Evolutionary conservation across 2,888 invertebrate genomes (phyloP), one percentile per base, ranked within the genome.

Genomic region (Allophyes oxyacanthae): DNA sequence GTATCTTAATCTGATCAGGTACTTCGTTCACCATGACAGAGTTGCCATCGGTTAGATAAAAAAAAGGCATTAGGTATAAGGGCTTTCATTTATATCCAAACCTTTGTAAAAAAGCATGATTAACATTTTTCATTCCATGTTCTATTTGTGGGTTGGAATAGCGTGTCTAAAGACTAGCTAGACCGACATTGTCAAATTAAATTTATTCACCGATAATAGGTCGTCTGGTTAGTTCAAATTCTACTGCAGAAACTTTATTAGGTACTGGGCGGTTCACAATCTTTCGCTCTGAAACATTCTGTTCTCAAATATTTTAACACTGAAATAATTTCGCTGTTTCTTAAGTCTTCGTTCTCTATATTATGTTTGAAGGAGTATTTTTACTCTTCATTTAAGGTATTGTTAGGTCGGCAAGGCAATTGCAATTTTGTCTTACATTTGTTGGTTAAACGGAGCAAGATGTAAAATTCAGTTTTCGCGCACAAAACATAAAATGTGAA

Each of bases 121-220:
- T 43, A 10, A 6, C 10, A 13, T 15, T 43, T 33, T 34, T 20
- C 10, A 37, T 37, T 9, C 6, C 3, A 43, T 48, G 26, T 40
- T 6, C 6, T 49, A 11, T 14, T 42, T 10, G 7, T 36, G 6
- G 25, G n/a, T 32, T 57, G 9, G 51, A 49, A 49, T 26, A 34
- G 11, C 26, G 14, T 41, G 44, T 49, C n/a, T 32, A n/a, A 42
- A 15, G 26, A 37, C 5, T 14, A 14, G 40, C 36, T 34, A 48
- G 6, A 64, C 43, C 37, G 51, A 63, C 46, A 65, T 67, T 54
- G 51, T 56, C 14, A 71, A 77, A 64, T 68, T 66, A 60, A 68
- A 68, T 64, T 58, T 62, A 72, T 72, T 64, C 48, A 42, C 48
- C 6, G 45, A 51, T 40, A 55, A 46, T 63, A 57, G 53, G 53